Evolutionary conservation across 2,113 vertebrate genomes (phyloP).

Genomic region (Pipa parva): DNA sequence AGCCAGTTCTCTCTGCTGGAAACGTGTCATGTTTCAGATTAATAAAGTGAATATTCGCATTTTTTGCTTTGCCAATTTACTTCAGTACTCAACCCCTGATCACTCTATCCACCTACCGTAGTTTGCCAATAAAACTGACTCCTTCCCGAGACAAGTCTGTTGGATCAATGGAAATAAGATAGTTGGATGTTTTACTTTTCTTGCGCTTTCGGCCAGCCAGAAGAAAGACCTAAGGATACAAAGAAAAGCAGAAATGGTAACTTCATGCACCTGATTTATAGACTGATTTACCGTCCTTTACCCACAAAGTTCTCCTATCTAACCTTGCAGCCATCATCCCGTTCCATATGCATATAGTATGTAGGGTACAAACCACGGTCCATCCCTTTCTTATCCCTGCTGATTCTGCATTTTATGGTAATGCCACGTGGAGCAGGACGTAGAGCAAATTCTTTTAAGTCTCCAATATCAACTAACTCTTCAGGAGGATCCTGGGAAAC

Average conservation of each 20-base stretch:
- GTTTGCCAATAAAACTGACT: slow-evolving; percentile 89
- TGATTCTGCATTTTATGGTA: slow-evolving; percentile 84
- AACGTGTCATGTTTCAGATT: too few species aligned
- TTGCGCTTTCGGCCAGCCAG: slow-evolving; percentile 93
- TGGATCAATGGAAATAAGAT: slow-evolving; percentile 92
- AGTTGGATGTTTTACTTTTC: slow-evolving; percentile 97
- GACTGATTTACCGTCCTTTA: neutral
- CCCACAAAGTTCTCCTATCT: neutral
- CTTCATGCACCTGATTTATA: neutral
- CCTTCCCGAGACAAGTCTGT: slow-evolving; percentile 89
- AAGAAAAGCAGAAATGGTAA: slow-evolving; percentile 16
- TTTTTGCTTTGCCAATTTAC: too few species aligned
- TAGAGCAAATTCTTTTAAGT: slow-evolving; percentile 83
- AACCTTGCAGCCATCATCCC: slow-evolving; percentile 87
- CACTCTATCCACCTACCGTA: slow-evolving; percentile 76
- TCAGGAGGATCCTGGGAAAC: neutral
- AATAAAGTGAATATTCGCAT: too few species aligned
- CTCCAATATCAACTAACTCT: slow-evolving; percentile 67
- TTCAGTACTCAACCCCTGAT: too few species aligned
- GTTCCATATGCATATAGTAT: slow-evolving; percentile 95
- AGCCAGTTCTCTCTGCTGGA: too few species aligned
- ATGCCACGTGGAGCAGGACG: slow-evolving; percentile 80
- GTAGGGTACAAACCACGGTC: slow-evolving; percentile 91
- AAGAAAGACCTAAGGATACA: slow-evolving; percentile 81
- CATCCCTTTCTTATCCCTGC: slow-evolving; percentile 92